These are phyloP conservation scores for Ormyrus thymus DNA, from an alignment of 2,888 invertebrate species.

Conservation along the genomic window DNA sequence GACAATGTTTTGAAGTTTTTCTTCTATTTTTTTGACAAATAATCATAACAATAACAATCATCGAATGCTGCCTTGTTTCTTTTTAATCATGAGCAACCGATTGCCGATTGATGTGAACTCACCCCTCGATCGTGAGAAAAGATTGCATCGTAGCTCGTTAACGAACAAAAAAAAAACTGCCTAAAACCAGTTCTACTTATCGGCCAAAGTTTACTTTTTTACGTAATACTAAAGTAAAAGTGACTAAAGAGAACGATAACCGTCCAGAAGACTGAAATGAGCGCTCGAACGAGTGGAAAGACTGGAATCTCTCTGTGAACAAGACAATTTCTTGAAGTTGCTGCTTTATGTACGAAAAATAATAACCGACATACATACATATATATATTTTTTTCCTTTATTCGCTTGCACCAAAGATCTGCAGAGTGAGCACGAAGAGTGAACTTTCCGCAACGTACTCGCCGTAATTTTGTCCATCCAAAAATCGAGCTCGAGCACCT, in stretches of 20 bases:
- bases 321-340: conserved; percentile 11
- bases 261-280: not conserved
- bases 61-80: conserved; percentile 18
- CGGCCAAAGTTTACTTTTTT: not conserved
- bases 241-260: not conserved
- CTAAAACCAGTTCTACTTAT: conserved; percentile 40
- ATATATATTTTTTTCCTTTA: too few relatives aligned
- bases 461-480: too few relatives aligned
- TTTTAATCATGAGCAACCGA: conserved; percentile 4
- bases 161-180: conserved; percentile 29
- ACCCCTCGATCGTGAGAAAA: not conserved
- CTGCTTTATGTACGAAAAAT: conserved; percentile 2
- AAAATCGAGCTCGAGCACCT: too few relatives aligned
- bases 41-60: conserved; percentile 26
- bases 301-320: conserved; percentile 1
- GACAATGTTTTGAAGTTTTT: conserved; percentile 39
- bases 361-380: too few relatives aligned
- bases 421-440: too few relatives aligned
- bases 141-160: conserved; percentile 4
- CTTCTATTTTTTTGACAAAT: conserved; percentile 31
- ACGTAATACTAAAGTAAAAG: not conserved
- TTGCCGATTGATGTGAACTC: conserved; percentile 30
- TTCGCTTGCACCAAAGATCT: too few relatives aligned
- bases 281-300: not conserved
- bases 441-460: too few relatives aligned